These are phyloP conservation scores for Galeopterus variegatus DNA, from an alignment of 2,113 vertebrate genomes.

Conservation along the genomic window DNA sequence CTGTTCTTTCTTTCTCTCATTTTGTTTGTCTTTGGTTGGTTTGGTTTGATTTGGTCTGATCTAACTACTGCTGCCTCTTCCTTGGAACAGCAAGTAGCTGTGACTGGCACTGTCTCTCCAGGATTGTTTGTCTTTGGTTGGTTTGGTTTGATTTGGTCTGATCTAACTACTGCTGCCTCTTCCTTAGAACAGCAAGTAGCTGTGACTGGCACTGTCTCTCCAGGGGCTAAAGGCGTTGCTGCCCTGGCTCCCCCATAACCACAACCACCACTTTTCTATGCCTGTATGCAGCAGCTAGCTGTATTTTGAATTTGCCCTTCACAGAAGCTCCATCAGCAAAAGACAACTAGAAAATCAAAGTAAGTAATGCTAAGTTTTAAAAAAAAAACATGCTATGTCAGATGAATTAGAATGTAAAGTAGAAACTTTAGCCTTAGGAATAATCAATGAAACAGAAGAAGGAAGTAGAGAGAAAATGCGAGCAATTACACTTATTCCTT, in stretches of 20 bases:
- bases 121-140: not conserved
- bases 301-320: slow-evolving; percentile 61
- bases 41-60: not conserved
- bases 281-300: not conserved
- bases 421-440: slow-evolving; percentile 71
- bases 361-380: slow-evolving; percentile 30
- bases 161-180: not conserved
- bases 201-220: not conserved
- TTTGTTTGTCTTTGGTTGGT: not conserved
- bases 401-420: slow-evolving; percentile 59
- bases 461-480: slow-evolving; percentile 48
- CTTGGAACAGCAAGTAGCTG: not conserved
- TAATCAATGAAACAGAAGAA: slow-evolving; percentile 73
- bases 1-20: not conserved
- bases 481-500: slow-evolving; percentile 43
- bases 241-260: not conserved
- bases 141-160: not conserved
- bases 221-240: not conserved
- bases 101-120: not conserved
- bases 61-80: not conserved
- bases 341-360: slow-evolving; percentile 76
- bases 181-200: not conserved
- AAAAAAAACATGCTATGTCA: slow-evolving; percentile 63
- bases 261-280: not conserved
- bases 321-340: slow-evolving; percentile 78